Base-by-base conservation (phyloP, 2,888 invertebrate genomes). In the Steinernema scapterisci region DNA sequence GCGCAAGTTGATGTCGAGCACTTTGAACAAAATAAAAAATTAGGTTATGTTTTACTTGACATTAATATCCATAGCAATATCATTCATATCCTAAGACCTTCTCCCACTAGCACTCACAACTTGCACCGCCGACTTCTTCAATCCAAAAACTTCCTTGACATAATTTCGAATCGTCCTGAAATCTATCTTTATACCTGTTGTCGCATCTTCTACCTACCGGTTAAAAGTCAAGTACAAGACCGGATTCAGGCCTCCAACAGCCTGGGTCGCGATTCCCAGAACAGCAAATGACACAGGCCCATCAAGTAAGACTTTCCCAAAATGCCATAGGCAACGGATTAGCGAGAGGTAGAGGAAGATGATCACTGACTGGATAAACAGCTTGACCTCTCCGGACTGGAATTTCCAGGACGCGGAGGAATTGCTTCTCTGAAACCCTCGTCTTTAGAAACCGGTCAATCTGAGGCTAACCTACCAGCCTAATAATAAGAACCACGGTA, bases 231-330 rank as follows among this genome's bases (percentile, higher is more conserved):
- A 13, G 31, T 63, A 63, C 16, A 63, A 27, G 27, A 63, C 6
- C 1, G 63, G 63, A 25, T 63, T 63, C n/a, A 63, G 31, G 7
- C 31, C 63, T 23, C 63, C 63, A 16, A 63, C 38, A 16, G 63
- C 63, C 27, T 63, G 63, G 1, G 63, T 63, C 16, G 63, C 63
- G 2, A 63, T 38, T 9, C 63, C 63, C 23, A 63, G 63, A 31
- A 25, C n/a, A 1, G 25, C 31, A 16, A 63, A 63, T 31, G 2
- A 6, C 16, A 25, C 31, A 7, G 5, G 2, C 6, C 31, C n/a
- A 2, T 6, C 16, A 11, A 27, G 1, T 2, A 31, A 38, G 1
- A 25, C 27, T 21, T 25, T 63, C 1, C 21, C 16, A 25, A 63
- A 63, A 2, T 63, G 63, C 63, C 63, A 63, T 1, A n/a, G 27